Percentiles rank a stretch among this genome's conserved stretches.
phyloP scores from a whole-genome alignment of 2,113 vertebrate species.

The Xiphorhynchus elegans region DNA sequence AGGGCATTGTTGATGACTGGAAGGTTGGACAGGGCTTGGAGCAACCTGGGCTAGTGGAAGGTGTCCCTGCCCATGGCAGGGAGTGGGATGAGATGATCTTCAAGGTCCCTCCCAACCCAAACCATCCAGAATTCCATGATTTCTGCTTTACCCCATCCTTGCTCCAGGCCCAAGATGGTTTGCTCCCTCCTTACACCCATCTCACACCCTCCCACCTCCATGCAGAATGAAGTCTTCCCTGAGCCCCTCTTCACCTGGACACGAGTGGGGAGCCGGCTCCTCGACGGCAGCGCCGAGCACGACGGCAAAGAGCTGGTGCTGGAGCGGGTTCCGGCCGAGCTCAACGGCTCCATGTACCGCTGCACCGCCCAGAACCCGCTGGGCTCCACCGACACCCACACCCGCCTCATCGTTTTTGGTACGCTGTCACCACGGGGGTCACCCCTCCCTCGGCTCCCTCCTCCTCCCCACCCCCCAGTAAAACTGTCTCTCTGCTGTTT shows the following conservation, averaged over 20 bases:
- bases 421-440: fast-evolving
- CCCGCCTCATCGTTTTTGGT: conserved; percentile 97
- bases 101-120: not conserved
- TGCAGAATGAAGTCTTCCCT: conserved; percentile 94
- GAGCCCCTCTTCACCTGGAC: conserved; percentile 98
- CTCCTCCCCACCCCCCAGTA: fast-evolving
- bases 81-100: not conserved
- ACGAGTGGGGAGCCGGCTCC: conserved; percentile 89
- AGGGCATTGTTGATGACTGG: not conserved
- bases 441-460: fast-evolving
- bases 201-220: not conserved
- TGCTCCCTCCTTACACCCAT: no score
- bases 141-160: not conserved
- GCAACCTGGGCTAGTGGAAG: fast-evolving
- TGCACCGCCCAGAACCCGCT: conserved; percentile 97
- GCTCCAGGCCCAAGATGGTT: not conserved
- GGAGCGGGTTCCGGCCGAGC: conserved; percentile 91
- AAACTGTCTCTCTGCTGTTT: not conserved
- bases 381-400: conserved; percentile 97
- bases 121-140: not conserved
- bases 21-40: not conserved
- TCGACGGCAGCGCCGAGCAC: conserved; percentile 88
- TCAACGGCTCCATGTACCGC: conserved; percentile 98
- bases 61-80: fast-evolving
- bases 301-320: conserved; percentile 91